Conservation (phyloP, 2,113 vertebrate genomes). For the Channa argus region DNA sequence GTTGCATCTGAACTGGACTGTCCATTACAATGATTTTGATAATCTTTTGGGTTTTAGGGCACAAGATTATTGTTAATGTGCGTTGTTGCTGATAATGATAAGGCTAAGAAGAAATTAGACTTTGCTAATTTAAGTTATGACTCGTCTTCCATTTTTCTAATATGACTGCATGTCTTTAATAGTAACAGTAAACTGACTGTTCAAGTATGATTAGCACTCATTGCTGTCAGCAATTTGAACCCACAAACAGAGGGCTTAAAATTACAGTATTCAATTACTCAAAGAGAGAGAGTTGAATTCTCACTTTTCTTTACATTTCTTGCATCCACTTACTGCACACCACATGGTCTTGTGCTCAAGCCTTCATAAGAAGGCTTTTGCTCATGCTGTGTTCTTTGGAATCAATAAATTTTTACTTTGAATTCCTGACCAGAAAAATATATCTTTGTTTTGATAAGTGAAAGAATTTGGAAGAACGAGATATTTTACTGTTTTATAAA, state of each 20-base stretch:
- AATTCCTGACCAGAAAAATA: constrained; percentile 1
- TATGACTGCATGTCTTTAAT: too few relatives aligned
- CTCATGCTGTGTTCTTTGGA: not conserved
- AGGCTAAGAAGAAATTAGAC: too few relatives aligned
- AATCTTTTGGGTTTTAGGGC: too few relatives aligned
- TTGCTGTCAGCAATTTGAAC: constrained; percentile 28
- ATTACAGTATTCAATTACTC: constrained; percentile 13
- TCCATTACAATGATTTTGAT: too few relatives aligned
- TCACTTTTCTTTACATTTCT: constrained; percentile 62
- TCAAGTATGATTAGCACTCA: not conserved
- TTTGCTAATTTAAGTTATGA: not conserved
- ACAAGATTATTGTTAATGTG: too few relatives aligned
- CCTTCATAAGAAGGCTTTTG: not conserved
- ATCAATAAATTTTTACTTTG: not conserved
- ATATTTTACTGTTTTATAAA: constrained; percentile 17
- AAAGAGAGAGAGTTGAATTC: constrained; percentile 1
- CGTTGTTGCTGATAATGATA: too few relatives aligned
- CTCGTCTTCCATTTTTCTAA: too few relatives aligned
- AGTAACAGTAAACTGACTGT: not conserved
- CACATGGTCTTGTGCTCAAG: too few relatives aligned
- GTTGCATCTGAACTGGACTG: not conserved
- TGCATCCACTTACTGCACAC: constrained; percentile 10
- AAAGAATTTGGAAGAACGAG: not conserved
- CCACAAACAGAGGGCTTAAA: constrained; percentile 15
- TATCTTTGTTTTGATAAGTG: not conserved